These are phyloP conservation scores for Eumacrocentrus americanus DNA, from an alignment of 2,888 invertebrate genomes.

Conservation along the genomic window DNA sequence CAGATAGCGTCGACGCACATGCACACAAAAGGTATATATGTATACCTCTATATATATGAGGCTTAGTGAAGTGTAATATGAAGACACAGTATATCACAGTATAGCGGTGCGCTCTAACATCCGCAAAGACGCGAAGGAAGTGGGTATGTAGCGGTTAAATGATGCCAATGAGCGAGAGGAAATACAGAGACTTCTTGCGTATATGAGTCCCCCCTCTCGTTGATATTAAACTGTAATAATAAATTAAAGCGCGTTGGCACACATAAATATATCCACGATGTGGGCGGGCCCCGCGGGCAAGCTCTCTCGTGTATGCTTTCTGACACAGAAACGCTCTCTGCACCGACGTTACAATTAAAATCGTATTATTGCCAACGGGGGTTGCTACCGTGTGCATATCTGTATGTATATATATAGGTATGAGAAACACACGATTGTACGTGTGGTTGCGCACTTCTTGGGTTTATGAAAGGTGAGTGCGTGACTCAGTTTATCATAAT, in stretches of 20 bases:
- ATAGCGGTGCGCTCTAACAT: no score
- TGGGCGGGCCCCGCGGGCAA: constrained; percentile 41
- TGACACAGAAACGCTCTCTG: constrained; percentile 43
- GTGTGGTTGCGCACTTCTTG: constrained; percentile 4
- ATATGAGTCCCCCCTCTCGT: no score
- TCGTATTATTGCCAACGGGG: constrained; percentile 33
- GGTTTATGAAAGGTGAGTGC: constrained; percentile 18
- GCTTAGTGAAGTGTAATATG: no score
- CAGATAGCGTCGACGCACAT: no score
- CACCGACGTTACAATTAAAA: constrained; percentile 39
- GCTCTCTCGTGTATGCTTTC: constrained; percentile 29
- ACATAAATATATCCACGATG: constrained; percentile 41
- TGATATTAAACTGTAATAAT: constrained; percentile 47
- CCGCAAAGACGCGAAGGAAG: no score
- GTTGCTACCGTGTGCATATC: background rate
- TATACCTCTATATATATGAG: no score
- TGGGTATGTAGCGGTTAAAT: no score
- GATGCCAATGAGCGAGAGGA: no score
- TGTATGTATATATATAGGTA: background rate
- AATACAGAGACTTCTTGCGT: no score
- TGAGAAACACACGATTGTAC: constrained; percentile 1
- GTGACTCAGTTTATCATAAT: constrained; percentile 16
- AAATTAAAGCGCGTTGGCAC: constrained; percentile 47
- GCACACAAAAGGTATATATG: no score
- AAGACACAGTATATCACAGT: no score